Base-by-base conservation (phyloP, 2,797 vertebrate species). In the Melanotaenia maccullochi region DNA sequence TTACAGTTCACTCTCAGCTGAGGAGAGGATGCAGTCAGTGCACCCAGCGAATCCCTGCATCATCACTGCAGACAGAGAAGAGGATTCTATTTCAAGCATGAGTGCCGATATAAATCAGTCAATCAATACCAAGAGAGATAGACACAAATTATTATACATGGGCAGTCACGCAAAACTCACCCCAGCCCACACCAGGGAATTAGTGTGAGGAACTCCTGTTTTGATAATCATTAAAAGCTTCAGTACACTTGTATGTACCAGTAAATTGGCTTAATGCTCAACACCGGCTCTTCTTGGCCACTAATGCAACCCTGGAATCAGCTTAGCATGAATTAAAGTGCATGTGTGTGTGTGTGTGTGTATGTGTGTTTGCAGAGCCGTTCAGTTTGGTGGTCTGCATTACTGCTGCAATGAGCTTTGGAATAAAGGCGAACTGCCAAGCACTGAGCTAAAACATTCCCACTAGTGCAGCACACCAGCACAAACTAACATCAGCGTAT, bases 11-110 rank as follows among this genome's bases (percentile, higher is more conserved):
- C 36, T 42, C 13, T 65, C 28, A 47, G 60, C 6, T n/a, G 14
- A 40, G 68, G 54, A 59, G 32, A 69, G 49, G 78, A 79, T 67
- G 47, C 76, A 74, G 65, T 68, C 35, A 18, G 58, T 62, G 71
- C 59, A 60, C 58, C 51, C 6, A 2, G 54, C 7, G 30, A 69
- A 49, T 65, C 74, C 28, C 36, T 62, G 82, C 77, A 68, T 83
- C 73, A 71, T 65, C 59, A 62, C 58, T 24, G 64, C 76, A 79
- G 72, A 79, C 72, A 18, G 66, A 81, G 69, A 68, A 85, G 75
- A 83, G 76, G 78, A 88, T 92, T 89, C 82, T 84, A 92, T 92
- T 91, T 92, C 89, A 90, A 85, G 92, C 90, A 86, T 85, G 90
- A 93, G 81, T 81, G 86, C 75, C 35, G 67, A 83, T 86, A 90